Conservation (phyloP, 30 jellyfish, hydroid and myxozoan species). For the Calvadosia cruxmelitensis region DNA sequence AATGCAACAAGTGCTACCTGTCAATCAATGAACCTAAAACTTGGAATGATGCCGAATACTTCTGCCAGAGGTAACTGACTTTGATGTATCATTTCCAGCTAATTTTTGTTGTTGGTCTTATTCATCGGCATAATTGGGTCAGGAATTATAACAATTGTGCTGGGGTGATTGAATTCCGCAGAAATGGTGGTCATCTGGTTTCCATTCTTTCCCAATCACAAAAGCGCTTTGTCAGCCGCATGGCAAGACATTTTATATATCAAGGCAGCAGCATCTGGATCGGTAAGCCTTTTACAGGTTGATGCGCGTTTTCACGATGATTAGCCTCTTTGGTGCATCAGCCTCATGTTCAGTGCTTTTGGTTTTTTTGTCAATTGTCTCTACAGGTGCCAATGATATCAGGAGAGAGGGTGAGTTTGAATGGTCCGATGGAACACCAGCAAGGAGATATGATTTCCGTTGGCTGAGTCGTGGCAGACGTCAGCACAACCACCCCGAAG, state of each 20-base stretch:
- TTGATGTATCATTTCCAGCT: too few relatives aligned
- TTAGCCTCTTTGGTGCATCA: too few relatives aligned
- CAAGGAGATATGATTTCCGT: conserved; percentile 47
- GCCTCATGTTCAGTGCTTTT: background rate
- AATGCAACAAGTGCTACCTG: conserved; percentile 72
- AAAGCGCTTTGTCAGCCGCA: conserved; percentile 34
- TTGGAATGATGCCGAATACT: conserved; percentile 74
- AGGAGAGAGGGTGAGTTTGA: conserved; percentile 38
- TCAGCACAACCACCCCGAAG: conserved; percentile 34
- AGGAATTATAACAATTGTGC: too few relatives aligned
- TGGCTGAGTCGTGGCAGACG: conserved; percentile 74
- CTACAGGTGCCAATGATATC: conserved; percentile 61
- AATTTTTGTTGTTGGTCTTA: too few relatives aligned
- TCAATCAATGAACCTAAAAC: conserved; percentile 36
- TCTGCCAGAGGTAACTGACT: conserved; percentile 67
- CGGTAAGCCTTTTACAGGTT: too few relatives aligned
- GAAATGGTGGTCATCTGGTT: conserved; percentile 83
- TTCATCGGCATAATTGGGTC: too few relatives aligned
- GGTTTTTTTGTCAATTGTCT: background rate
- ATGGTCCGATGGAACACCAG: conserved; percentile 83
- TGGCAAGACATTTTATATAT: conserved; percentile 23
- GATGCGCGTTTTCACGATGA: too few relatives aligned
- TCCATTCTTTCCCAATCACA: conserved; percentile 31
- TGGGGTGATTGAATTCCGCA: conserved; percentile 8
- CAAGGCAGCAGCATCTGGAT: conserved; percentile 50